Evolutionary conservation across 2,113 vertebrate genomes (phyloP), one percentile per base, ranked within the genome.

Genomic region (Bubo bubo): DNA sequence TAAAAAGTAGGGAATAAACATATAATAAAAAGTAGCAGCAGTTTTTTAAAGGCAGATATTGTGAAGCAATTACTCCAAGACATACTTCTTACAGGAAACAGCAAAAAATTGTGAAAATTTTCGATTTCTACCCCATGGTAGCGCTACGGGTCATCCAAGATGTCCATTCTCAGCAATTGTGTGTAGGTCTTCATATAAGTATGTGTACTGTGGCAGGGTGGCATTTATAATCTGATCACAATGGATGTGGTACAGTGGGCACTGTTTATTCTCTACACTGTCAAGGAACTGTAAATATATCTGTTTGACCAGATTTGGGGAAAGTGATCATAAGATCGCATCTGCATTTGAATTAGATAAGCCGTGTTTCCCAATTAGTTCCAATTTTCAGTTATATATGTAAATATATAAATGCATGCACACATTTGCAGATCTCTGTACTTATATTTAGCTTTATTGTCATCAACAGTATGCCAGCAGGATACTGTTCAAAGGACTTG

Each of bases 401-500:
- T 47, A 85, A 79, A 79, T 50, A 35, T 14, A 49, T 27, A 76
- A 43, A 55, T n/a, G 37, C 52, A 59, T 2, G 3, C 15, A 63
- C 41, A 85, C 16, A 53, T 60, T 89, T 90, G 26, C 58, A 89
- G 47, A 43, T 59, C 15, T 68, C 68, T 71, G 34, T 79, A 81
- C 18, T 84, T 93, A 52, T 43, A 91, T 88, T 91, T 92, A 83
- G 39, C 22, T 88, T 93, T 88, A 92, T 64, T 95, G 95, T 76
- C 81, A 82, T 41, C 70, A 91, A 45, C 30, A 72, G 23, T 45
- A 62, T 60, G 67, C 68, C 84, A 93, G 86, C 52, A 96, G 84
- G 64, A 94, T 64, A 67, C 68, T 87, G 37, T 87, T 96, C 93
- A 95, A 95, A 91, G 74, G 27, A 90, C 10, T n/a, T 72, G 35